Evolutionary conservation across 2,797 vertebrate species (phyloP), one percentile per base, ranked within the genome.

Genomic region (Choloepus didactylus): DNA sequence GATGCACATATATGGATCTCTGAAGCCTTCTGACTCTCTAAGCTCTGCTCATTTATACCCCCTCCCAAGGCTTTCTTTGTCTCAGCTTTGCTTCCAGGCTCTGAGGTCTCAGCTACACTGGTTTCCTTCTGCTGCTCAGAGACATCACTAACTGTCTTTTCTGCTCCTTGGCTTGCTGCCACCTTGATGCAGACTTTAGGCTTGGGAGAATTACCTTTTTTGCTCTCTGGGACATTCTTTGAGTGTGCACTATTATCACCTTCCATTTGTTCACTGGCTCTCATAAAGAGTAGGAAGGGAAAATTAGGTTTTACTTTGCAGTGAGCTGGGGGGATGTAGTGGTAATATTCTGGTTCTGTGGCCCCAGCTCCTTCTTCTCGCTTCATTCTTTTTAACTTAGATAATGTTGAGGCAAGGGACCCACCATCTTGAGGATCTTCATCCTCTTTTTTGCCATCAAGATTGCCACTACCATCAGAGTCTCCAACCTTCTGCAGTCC

Each of bases 261-360:
- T 96, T 98, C 98, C 27, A 98, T 98, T 97, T 99, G 99, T 77
- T 99, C 99, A 0, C 99, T 99, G 56, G 99, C 99, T 98, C 99
- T 99, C 99, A 99, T 99, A 94, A 99, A 99, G 19, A 99, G 98
- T 91, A 99, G 98, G 97, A 99, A 99, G 97, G 99, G 99, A 92
- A 99, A 99, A 96, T 99, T 99, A 15, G 99, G 99, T 86, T 99
- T 99, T 4, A 99, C 99, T 92, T 99, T 99, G 97, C 99, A 99
- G 96, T 99, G 99, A 81, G 99, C 99, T 9, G 99, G 99, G 46
- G 99, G 99, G 90, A 99, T 98, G 64, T 99, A 99, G 98, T 99
- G 99, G 97, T 99, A 99, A 98, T 99, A 99, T 87, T 99, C 98
- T 2, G 99, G 99, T 95, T 99, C 99, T 80, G 98, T 98, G 1